phyloP scores from a whole-genome alignment of 2,888 invertebrate genomes.

The Andrena flavipes region DNA sequence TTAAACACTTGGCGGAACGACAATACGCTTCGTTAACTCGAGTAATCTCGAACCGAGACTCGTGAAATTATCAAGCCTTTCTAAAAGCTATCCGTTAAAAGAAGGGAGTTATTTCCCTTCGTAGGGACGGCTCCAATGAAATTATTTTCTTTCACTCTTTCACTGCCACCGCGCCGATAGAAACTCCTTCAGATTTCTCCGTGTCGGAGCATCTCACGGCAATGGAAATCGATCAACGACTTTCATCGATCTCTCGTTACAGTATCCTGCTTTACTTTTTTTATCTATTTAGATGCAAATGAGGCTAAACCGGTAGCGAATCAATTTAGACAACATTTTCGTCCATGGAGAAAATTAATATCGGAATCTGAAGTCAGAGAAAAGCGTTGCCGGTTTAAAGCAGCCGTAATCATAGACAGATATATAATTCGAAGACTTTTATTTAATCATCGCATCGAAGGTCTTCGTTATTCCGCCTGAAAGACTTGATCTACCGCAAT shows the following conservation, averaged over 20 bases:
- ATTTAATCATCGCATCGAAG: slow-evolving; percentile 50
- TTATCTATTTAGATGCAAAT: neutral
- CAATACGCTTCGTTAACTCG: slow-evolving; percentile 58
- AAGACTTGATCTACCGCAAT: slow-evolving; percentile 43
- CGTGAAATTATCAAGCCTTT: slow-evolving; percentile 46
- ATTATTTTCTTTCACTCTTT: slow-evolving; percentile 60
- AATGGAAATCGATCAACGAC: neutral
- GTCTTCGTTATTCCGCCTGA: slow-evolving; percentile 24
- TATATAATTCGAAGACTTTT: slow-evolving; percentile 8
- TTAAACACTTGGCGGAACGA: slow-evolving; percentile 50
- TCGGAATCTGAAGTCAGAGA: neutral
- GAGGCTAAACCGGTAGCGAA: neutral
- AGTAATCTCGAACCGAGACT: slow-evolving; percentile 59
- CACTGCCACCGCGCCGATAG: slow-evolving; percentile 47
- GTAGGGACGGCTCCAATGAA: slow-evolving; percentile 24
- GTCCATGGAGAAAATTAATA: neutral
- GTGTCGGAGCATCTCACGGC: slow-evolving; percentile 10
- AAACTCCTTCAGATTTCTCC: slow-evolving; percentile 37
- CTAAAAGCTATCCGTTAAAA: slow-evolving; percentile 46
- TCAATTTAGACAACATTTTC: neutral
- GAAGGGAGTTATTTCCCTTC: slow-evolving; percentile 46
- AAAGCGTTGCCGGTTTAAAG: too few relatives aligned
- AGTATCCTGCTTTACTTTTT: neutral
- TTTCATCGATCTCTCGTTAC: neutral
- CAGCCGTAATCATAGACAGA: too few relatives aligned